phyloP scores from a whole-genome alignment of 30 jellyfish, hydroid and myxozoan species.

The Catostylus mosaicus region DNA sequence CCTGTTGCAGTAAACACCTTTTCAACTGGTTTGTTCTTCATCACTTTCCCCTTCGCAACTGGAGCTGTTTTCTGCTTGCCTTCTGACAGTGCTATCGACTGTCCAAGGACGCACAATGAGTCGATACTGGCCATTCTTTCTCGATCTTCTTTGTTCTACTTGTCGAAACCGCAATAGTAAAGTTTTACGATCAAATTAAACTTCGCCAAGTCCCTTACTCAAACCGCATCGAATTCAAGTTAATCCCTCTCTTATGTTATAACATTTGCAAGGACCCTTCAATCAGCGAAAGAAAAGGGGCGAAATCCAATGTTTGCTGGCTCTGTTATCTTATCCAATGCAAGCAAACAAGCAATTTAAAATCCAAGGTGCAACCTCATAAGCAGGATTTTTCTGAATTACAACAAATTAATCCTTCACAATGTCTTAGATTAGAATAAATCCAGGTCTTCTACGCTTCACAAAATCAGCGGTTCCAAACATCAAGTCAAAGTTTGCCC shows the following conservation, averaged over 20 bases:
- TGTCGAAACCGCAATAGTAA: not conserved
- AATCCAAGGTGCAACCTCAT: not conserved
- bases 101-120: slow-evolving; percentile 29
- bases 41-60: slow-evolving; percentile 8
- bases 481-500: not conserved
- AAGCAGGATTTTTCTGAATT: not conserved
- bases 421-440: not conserved
- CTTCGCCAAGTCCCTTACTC: slow-evolving; percentile 2
- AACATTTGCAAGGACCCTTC: not conserved
- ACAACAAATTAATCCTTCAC: not conserved
- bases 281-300: not conserved
- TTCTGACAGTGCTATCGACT: slow-evolving; percentile 13
- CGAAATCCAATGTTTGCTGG: not conserved
- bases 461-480: not conserved
- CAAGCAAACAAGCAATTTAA: not conserved
- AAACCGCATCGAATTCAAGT: not conserved
- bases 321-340: not conserved
- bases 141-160: not conserved
- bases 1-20: slow-evolving; percentile 79
- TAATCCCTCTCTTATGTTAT: not conserved
- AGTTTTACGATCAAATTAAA: not conserved
- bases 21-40: slow-evolving; percentile 35
- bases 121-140: slow-evolving; percentile 27
- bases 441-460: not conserved
- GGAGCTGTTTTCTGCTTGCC: not conserved